These are phyloP conservation scores for Euleptes europaea DNA, from an alignment of 2,113 vertebrate genomes.

Conservation along the genomic window DNA sequence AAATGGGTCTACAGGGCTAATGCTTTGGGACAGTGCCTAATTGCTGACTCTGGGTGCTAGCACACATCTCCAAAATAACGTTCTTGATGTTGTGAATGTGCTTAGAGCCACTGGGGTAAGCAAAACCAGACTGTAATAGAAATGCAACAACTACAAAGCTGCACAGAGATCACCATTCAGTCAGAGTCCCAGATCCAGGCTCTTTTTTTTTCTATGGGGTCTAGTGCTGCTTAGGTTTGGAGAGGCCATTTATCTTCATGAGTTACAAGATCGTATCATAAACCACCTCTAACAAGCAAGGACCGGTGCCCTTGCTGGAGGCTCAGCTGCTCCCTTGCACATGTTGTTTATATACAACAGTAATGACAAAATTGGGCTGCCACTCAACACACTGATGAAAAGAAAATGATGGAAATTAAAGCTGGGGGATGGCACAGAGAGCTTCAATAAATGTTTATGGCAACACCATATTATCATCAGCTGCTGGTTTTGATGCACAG, in stretches of 20 bases:
- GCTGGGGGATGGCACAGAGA: slow-evolving; percentile 52
- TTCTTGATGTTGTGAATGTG: slow-evolving; percentile 33
- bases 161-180: slow-evolving; percentile 16
- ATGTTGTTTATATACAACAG: slow-evolving; percentile 58
- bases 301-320: background rate
- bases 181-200: slow-evolving; percentile 15
- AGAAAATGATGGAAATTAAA: slow-evolving; percentile 62
- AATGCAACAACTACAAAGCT: slow-evolving; percentile 17
- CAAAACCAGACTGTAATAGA: slow-evolving; percentile 39
- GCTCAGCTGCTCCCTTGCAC: slow-evolving; percentile 33
- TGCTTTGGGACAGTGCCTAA: slow-evolving; percentile 41
- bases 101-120: background rate
- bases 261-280: slow-evolving; percentile 57
- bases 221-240: slow-evolving; percentile 35
- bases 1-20: accelerated
- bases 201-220: background rate
- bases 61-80: slow-evolving; percentile 7
- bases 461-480: slow-evolving; percentile 51
- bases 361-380: slow-evolving; percentile 56
- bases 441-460: slow-evolving; percentile 66
- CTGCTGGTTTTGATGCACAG: slow-evolving; percentile 55
- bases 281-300: slow-evolving; percentile 57
- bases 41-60: slow-evolving; percentile 20
- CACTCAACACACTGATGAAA: slow-evolving; percentile 49
- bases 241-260: slow-evolving; percentile 45